Conservation (phyloP, 2,113 vertebrate genomes). For the Pseudopipra pipra region DNA sequence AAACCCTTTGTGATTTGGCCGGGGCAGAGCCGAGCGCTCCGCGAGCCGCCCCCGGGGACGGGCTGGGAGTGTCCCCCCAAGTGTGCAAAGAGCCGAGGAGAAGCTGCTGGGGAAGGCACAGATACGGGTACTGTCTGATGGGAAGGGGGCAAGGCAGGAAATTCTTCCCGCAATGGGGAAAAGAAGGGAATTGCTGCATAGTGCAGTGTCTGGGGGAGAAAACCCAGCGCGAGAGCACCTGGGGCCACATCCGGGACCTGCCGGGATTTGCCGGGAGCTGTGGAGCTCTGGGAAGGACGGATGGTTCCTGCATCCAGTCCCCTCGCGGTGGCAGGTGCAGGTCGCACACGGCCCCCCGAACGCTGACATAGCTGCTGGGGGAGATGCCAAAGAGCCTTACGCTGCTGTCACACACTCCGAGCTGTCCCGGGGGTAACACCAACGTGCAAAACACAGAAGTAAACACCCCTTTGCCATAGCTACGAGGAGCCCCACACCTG, state of each 20-base stretch:
- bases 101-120: background rate
- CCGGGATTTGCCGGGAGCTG: background rate
- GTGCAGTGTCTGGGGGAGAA: background rate
- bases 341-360: rapidly evolving
- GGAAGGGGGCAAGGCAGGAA: background rate
- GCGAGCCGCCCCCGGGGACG: background rate
- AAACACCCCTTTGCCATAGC: constrained; percentile 49
- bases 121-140: rapidly evolving
- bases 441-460: background rate
- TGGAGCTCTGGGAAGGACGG: background rate
- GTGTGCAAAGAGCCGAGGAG: background rate
- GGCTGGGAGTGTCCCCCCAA: background rate
- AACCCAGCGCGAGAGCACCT: rapidly evolving
- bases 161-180: background rate
- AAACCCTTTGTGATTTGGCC: constrained; percentile 6
- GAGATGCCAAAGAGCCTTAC: background rate
- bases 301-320: rapidly evolving
- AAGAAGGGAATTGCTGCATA: background rate
- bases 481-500: constrained; percentile 2
- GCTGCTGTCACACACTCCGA: background rate
- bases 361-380: background rate
- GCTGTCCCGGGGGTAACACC: background rate
- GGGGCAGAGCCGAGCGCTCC: background rate
- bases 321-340: background rate
- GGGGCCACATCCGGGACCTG: background rate